Evolutionary conservation across 2,888 invertebrate genomes (phyloP), one percentile per base, ranked within the genome.

Genomic region (Brachyptera putata): DNA sequence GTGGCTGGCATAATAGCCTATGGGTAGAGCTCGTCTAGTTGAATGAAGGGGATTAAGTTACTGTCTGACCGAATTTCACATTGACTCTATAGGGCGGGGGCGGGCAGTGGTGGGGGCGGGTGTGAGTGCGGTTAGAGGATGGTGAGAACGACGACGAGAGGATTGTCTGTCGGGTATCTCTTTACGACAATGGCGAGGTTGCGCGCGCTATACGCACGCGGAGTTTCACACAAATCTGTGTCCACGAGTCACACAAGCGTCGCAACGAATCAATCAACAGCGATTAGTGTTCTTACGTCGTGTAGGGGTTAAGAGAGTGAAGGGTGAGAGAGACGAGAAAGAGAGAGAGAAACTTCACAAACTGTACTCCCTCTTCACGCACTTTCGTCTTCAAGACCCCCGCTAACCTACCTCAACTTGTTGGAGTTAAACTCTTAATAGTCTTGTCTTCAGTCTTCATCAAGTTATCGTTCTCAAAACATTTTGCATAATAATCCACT

Each of bases 191-290:
- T 53, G 30, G 16, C 11, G 30, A 30, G 16, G 14, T 18, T 34
- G 34, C 3, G 53, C 7, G 30, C 49, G 49, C 18, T 18, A 21
- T 18, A 21, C 26, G 14, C 21, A 53, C 5, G 55, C 18, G 21
- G 41, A n/a, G 14, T 3, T 49, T 11, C 22, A 25, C 21, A 21
- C 24, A 9, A 22, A n/a, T n/a, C n/a, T n/a, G n/a, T n/a, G n/a
- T n/a, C n/a, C 34, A 14, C 37, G 39, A 59, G 58, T 58, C 60
- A 56, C 30, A 18, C 41, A 26, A 43, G 41, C 26, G 24, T 49
- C 46, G 58, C 46, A 53, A 61, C 61, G 58, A 58, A 58, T 61
- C 58, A 55, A 58, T 61, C 57, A 46, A 53, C 24, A 36, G 39
- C 57, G 56, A 61, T 61, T 61, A 61, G 60, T 57, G 57, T 49